A percentile compares a stretch with the other conserved stretches of the same genome.
phyloP scores from a whole-genome alignment of 2,113 vertebrate genomes.

The Chionodraco myersi region DNA sequence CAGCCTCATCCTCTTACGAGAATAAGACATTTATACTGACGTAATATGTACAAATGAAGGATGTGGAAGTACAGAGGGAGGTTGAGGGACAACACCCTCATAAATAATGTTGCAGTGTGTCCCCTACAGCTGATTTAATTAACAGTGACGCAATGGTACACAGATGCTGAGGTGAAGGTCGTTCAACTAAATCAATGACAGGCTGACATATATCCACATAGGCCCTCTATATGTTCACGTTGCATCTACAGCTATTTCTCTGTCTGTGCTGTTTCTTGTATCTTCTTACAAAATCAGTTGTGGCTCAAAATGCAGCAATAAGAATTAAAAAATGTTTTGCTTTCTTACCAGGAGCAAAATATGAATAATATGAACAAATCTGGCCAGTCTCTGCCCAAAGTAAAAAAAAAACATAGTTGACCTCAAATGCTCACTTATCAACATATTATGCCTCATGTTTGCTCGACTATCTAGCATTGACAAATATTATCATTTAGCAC shows the following conservation, averaged over 20 bases:
- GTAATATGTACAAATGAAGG: too few relatives aligned
- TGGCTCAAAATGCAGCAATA: neutral
- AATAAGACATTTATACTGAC: neutral
- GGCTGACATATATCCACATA: neutral
- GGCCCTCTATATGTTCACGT: neutral
- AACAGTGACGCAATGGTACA: conserved; percentile 4
- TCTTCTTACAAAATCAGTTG: neutral
- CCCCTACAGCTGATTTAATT: conserved; percentile 19
- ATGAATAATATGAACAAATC: too few relatives aligned
- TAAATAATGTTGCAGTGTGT: neutral
- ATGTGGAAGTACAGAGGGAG: neutral
- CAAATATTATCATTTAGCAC: too few relatives aligned
- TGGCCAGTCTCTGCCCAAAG: too few relatives aligned
- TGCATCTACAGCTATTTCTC: neutral
- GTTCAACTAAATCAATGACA: conserved; percentile 10
- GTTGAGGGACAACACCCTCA: neutral
- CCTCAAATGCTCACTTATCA: too few relatives aligned
- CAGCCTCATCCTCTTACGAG: neutral
- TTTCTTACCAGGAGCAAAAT: neutral
- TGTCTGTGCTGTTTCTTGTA: neutral
- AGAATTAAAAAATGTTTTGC: neutral
- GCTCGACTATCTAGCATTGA: too few relatives aligned
- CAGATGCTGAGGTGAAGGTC: conserved; percentile 34
- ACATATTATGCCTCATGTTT: too few relatives aligned
- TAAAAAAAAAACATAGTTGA: too few relatives aligned